Conservation (phyloP, 2,888 invertebrate species). For the Eupithecia centaureata region DNA sequence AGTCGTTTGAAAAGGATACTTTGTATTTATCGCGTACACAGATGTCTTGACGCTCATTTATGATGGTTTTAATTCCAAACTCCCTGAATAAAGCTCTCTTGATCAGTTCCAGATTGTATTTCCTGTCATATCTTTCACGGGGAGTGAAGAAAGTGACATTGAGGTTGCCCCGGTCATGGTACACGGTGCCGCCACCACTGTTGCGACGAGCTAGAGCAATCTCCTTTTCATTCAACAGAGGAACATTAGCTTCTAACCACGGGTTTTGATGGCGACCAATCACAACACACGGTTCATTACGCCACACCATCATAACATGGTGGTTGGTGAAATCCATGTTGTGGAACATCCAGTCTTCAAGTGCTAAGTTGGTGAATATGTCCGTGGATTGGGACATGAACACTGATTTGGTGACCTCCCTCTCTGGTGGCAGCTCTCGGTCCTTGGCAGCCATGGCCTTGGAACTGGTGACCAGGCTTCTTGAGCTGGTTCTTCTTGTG, state of each 20-base stretch:
- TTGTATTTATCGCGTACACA: slow-evolving; percentile 90
- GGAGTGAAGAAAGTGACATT: slow-evolving; percentile 96
- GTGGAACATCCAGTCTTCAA: slow-evolving; percentile 98
- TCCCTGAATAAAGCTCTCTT: slow-evolving; percentile 91
- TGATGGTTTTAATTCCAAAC: slow-evolving; percentile 90
- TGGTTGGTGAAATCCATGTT: slow-evolving; percentile 93
- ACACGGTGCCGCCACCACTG: slow-evolving; percentile 98
- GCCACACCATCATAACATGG: slow-evolving; percentile 95
- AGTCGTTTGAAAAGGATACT: slow-evolving; percentile 82
- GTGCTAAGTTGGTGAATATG: slow-evolving; percentile 95
- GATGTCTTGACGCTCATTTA: slow-evolving; percentile 94
- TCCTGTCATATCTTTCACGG: slow-evolving; percentile 91
- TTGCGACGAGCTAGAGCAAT: slow-evolving; percentile 93
- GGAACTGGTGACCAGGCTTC: slow-evolving; percentile 61
- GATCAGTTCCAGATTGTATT: slow-evolving; percentile 94
- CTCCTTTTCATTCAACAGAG: slow-evolving; percentile 85
- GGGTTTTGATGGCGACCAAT: slow-evolving; percentile 99
- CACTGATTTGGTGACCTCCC: slow-evolving; percentile 91
- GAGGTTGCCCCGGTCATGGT: slow-evolving; percentile 96
- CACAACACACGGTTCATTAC: slow-evolving; percentile 96
- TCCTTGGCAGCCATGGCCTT: slow-evolving; percentile 60
- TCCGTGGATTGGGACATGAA: slow-evolving; percentile 96
- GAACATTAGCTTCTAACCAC: slow-evolving; percentile 95
- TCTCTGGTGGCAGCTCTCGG: slow-evolving; percentile 63
- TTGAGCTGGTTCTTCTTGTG: slow-evolving; percentile 68